Base-by-base conservation (phyloP, 2,797 vertebrate genomes). In the Lindbergichthys nudifrons region DNA sequence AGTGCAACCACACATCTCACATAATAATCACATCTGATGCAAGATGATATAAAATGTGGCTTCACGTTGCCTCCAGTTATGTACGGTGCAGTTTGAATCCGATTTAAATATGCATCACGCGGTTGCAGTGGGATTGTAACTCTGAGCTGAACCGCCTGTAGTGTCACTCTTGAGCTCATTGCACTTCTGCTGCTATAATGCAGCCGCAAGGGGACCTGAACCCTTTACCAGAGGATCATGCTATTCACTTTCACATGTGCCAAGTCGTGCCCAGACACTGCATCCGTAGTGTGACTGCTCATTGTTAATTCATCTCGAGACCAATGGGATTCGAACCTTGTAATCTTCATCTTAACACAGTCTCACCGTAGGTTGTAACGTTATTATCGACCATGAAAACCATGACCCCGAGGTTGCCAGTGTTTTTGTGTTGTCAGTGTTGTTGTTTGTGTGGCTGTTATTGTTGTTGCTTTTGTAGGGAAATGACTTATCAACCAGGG, bases 31-130 rank as follows among this genome's bases (percentile, higher is more conserved):
- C 56, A 70, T 81, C 54, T 68, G 81, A 90, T 77, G 68, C 74
- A 65, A 77, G 47, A 67, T 81, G 52, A 84, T 79, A 76, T 68
- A 48, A 86, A 82, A 83, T 13, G 57, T 50, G 18, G 63, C 67
- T 68, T 50, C 45, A 21, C n/a, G 60, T 64, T 75, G 73, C 75
- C 79, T 82, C 65, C 56, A 75, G 84, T 81, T 81, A 71, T 70
- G 51, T 79, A 79, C 80, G 57, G 48, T 60, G 48, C 65, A 68
- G 57, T 69, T 65, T 57, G 71, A 75, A 69, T 77, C 52, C 32
- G 58, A 79, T 86, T 88, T 84, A 82, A 90, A 86, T 84, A 91
- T 92, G 82, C 60, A 88, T 83, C 50, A 77, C 51, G 61, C 7
- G 43, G 80, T 62, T 74, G 81, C 78, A 63, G 68, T 75, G 77